Conservation (phyloP, 2,797 vertebrate species). For the Mastacembelus armatus region DNA sequence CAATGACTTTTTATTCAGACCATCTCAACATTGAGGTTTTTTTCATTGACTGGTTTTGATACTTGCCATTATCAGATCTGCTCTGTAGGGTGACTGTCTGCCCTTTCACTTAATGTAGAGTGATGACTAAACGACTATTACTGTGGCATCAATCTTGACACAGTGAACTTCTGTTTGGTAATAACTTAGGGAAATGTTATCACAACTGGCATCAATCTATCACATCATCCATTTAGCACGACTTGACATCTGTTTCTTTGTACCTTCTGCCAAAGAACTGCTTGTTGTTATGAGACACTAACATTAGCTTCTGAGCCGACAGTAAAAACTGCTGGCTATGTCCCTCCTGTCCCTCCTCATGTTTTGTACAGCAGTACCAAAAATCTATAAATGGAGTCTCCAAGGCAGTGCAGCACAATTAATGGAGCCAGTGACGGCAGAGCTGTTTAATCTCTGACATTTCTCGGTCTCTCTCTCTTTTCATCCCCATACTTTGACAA, state of each 20-base stretch:
- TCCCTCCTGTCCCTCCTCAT: no score
- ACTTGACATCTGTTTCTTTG: conserved; percentile 15
- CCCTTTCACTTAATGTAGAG: conserved; percentile 52
- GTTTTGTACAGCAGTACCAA: not conserved
- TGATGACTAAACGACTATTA: conserved; percentile 62
- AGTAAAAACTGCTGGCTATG: conserved; percentile 9
- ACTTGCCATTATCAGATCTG: conserved; percentile 46
- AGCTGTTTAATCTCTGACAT: not conserved
- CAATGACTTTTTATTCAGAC: no score
- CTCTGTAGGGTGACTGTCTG: conserved; percentile 27
- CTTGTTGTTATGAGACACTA: not conserved
- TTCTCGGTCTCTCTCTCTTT: conserved; percentile 9
- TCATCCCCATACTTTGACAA: no score
- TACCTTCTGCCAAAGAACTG: not conserved
- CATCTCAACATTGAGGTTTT: no score
- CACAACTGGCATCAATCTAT: conserved; percentile 8
- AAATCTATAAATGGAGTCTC: conserved; percentile 29
- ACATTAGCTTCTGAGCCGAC: conserved; percentile 9
- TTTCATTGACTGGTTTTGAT: no score
- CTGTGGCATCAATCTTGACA: conserved; percentile 67
- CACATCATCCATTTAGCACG: conserved; percentile 7
- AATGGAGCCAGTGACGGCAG: conserved; percentile 8
- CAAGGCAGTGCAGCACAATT: conserved; percentile 16
- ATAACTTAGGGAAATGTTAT: conserved; percentile 64
- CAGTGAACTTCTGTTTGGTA: conserved; percentile 45